Evolutionary conservation across 92 coral and sea anemone genomes (phyloP).

Genomic region (Phymanthus crucifer): DNA sequence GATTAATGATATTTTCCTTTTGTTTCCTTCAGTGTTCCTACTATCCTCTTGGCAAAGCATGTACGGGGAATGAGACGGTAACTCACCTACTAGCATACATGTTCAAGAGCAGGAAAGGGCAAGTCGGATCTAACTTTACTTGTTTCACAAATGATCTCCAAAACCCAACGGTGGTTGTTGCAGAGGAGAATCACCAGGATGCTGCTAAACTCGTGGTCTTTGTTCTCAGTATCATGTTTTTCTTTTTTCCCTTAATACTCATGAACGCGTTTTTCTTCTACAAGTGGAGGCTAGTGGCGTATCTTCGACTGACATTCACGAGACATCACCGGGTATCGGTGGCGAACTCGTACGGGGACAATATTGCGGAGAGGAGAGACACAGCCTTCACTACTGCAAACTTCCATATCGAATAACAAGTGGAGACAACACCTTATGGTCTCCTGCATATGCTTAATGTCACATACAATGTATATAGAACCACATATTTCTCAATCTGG

Average conservation of each 20-base stretch:
- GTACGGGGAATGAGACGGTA: background rate
- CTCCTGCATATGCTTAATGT: too few relatives aligned
- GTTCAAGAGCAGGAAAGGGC: conserved; percentile 13
- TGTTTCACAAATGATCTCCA: conserved; percentile 18
- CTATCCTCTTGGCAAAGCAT: conserved; percentile 33
- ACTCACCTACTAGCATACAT: conserved; percentile 1
- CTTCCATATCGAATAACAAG: conserved; percentile 12
- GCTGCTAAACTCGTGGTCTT: conserved; percentile 22
- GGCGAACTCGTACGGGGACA: background rate
- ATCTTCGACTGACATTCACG: background rate
- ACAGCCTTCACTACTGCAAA: conserved; percentile 29
- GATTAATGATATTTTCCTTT: background rate
- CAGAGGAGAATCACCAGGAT: conserved; percentile 15
- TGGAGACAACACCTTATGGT: too few relatives aligned
- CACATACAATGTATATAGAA: too few relatives aligned
- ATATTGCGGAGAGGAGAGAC: background rate
- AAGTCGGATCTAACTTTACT: conserved; percentile 19
- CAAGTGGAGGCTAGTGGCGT: conserved; percentile 34
- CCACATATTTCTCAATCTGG: too few relatives aligned
- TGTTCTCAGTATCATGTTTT: conserved; percentile 23
- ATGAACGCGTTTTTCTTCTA: conserved; percentile 37
- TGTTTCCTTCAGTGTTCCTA: conserved; percentile 36
- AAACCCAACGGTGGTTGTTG: conserved; percentile 18
- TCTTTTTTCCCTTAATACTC: conserved; percentile 26
- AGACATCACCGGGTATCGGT: conserved; percentile 33